Conservation (phyloP, 35 echinoderm and acorn worm genomes). For the Strongylocentrotus purpuratus region DNA sequence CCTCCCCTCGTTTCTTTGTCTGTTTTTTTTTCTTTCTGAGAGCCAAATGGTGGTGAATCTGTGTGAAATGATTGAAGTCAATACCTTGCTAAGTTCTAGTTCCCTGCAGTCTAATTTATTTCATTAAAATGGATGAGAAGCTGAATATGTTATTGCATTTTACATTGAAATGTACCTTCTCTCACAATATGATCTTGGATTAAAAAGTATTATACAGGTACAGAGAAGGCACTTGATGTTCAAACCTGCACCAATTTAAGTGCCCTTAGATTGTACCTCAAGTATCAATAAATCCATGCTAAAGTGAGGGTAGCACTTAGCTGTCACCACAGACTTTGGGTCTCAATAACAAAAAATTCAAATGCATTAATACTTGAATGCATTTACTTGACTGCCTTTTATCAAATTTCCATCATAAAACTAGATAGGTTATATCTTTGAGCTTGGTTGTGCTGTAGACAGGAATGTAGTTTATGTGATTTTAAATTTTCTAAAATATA, state of each 20-base stretch:
- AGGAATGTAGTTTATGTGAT: too few species aligned
- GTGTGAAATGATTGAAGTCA: neutral
- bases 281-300: neutral
- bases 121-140: neutral
- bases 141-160: neutral
- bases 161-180: neutral
- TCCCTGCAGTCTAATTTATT: neutral
- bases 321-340: neutral
- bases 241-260: neutral
- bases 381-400: too few species aligned
- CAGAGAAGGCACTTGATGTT: neutral
- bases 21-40: too few species aligned
- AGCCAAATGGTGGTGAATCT: neutral
- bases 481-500: too few species aligned
- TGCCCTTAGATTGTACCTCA: neutral
- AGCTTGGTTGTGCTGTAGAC: too few species aligned
- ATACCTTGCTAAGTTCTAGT: neutral
- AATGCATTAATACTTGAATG: too few species aligned
- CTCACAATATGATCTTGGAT: neutral
- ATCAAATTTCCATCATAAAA: too few species aligned
- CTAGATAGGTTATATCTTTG: too few species aligned
- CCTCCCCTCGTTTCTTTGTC: too few species aligned
- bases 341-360: neutral
- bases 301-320: neutral
- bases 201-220: neutral